phyloP scores from a whole-genome alignment of 2,888 invertebrate genomes.

The Acleris holmiana region DNA sequence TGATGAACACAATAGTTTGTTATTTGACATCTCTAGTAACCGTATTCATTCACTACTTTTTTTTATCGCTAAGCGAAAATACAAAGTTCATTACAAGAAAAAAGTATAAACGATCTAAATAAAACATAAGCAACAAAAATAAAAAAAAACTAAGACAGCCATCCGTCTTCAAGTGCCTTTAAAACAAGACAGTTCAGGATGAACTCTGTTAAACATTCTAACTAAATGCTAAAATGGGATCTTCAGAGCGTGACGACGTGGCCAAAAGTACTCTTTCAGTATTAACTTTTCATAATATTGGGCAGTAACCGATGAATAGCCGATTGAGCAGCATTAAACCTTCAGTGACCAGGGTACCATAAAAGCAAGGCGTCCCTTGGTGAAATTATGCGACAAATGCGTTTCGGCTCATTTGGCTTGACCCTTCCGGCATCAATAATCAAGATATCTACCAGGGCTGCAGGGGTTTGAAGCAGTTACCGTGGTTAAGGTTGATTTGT shows the following conservation, averaged over 20 bases:
- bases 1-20: no score
- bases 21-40: no score
- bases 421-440: slow-evolving; percentile 47
- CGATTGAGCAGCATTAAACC: slow-evolving; percentile 15
- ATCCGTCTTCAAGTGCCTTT: no score
- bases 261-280: not conserved
- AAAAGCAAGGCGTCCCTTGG: slow-evolving; percentile 55
- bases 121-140: no score
- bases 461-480: slow-evolving; percentile 4
- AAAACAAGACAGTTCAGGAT: no score
- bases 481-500: not conserved
- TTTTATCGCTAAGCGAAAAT: no score
- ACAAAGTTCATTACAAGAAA: no score
- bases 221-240: no score
- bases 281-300: slow-evolving; percentile 26
- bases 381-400: slow-evolving; percentile 77
- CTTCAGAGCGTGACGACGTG: not conserved
- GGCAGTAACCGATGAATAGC: slow-evolving; percentile 34
- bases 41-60: no score
- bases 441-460: slow-evolving; percentile 29
- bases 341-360: slow-evolving; percentile 48
- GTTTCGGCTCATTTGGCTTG: slow-evolving; percentile 70
- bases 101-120: no score
- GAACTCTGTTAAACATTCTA: no score
- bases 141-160: no score